phyloP scores from a whole-genome alignment of 2,113 vertebrate genomes.

The Elachura formosa region DNA sequence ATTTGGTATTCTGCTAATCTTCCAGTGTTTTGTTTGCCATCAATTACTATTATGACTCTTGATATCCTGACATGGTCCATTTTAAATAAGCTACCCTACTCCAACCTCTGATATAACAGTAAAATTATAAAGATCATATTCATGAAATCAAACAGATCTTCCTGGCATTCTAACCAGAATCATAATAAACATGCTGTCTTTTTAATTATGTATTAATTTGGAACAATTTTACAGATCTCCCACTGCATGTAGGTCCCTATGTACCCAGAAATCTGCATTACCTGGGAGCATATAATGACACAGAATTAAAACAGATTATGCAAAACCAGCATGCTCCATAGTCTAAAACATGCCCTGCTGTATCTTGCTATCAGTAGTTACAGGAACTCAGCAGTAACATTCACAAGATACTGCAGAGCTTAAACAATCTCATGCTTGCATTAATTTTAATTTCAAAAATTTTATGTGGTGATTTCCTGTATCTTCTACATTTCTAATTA shows the following conservation, averaged over 20 bases:
- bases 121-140: neutral
- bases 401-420: neutral
- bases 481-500: neutral
- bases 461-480: neutral
- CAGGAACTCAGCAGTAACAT: neutral
- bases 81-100: neutral
- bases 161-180: neutral
- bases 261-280: neutral
- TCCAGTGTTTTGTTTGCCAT: constrained; percentile 7
- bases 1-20: neutral
- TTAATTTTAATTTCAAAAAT: neutral
- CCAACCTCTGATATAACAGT: neutral
- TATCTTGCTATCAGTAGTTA: neutral
- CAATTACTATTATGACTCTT: neutral
- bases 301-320: neutral
- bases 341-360: neutral
- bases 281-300: neutral
- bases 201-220: neutral
- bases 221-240: neutral
- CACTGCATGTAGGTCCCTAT: neutral
- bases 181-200: neutral
- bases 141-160: neutral
- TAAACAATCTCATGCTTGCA: neutral
- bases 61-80: neutral
- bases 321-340: neutral